Evolutionary conservation across 2,888 invertebrate species (phyloP).

Genomic region (Coleophora flavipennella): DNA sequence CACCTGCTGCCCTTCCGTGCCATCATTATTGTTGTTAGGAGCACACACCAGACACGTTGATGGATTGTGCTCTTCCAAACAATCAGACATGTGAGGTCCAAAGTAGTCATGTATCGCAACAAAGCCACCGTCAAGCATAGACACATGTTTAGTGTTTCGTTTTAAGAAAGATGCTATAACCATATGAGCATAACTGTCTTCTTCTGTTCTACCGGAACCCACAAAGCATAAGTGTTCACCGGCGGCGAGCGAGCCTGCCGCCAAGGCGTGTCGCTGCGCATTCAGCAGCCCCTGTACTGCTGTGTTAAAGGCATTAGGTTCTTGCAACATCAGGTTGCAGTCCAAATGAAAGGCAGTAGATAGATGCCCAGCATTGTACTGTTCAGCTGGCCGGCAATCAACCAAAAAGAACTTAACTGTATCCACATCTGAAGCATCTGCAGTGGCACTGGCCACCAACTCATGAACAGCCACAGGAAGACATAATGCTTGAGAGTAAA

Average conservation of each 20-base stretch:
- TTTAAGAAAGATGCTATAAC: conserved; percentile 97
- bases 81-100: conserved; percentile 83
- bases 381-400: conserved; percentile 96
- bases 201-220: conserved; percentile 93
- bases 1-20: conserved; percentile 27
- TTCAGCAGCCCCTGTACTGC: conserved; percentile 93
- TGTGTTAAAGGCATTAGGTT: conserved; percentile 93
- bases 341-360: conserved; percentile 98
- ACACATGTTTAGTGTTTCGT: conserved; percentile 92
- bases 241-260: conserved; percentile 88
- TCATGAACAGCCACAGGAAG: conserved; percentile 97
- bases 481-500: conserved; percentile 89
- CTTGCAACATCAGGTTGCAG: conserved; percentile 96
- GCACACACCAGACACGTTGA: conserved; percentile 87
- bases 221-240: conserved; percentile 93
- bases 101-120: conserved; percentile 87
- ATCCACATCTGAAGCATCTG: conserved; percentile 75
- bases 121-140: conserved; percentile 94
- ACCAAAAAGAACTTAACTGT: conserved; percentile 93
- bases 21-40: conserved; percentile 58
- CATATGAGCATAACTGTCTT: conserved; percentile 98
- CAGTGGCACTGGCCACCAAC: conserved; percentile 85
- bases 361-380: conserved; percentile 97
- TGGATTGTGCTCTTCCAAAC: conserved; percentile 88
- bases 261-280: conserved; percentile 90